These are phyloP conservation scores for Nyctalus aviator DNA, from an alignment of 2,797 vertebrate species.

Conservation along the genomic window DNA sequence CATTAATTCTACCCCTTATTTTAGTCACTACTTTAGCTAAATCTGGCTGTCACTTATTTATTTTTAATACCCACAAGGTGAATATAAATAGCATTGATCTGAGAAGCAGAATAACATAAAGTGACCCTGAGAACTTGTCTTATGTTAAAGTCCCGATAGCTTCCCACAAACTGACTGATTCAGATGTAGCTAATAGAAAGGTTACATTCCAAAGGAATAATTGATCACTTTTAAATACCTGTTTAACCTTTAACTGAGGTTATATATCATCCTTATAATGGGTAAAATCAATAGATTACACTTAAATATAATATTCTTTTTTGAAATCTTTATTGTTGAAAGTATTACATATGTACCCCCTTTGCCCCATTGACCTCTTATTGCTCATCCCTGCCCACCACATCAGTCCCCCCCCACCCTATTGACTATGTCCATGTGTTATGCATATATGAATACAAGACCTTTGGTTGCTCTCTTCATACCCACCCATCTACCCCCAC, in stretches of 20 bases:
- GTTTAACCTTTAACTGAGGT: background rate
- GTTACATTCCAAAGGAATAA: background rate
- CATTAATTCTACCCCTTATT: background rate
- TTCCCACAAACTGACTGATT: background rate
- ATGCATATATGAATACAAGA: too few relatives aligned
- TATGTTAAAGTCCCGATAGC: background rate
- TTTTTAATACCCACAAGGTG: constrained; percentile 36
- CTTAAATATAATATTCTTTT: background rate
- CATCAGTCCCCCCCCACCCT: too few relatives aligned
- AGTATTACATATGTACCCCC: too few relatives aligned
- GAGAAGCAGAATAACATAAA: constrained; percentile 5
- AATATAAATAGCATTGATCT: constrained; percentile 27
- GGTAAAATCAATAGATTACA: background rate
- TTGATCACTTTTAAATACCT: background rate
- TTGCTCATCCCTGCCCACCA: too few relatives aligned
- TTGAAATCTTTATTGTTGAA: too few relatives aligned
- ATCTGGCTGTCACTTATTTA: constrained; percentile 55
- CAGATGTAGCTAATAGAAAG: background rate
- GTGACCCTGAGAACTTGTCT: constrained; percentile 8
- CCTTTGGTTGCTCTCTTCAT: too few relatives aligned
- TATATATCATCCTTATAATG: background rate
- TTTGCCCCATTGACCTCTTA: too few relatives aligned
- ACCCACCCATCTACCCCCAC: too few relatives aligned
- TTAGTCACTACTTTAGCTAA: background rate
- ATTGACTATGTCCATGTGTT: too few relatives aligned